phyloP scores from a whole-genome alignment of 1,140 invertebrate species.

The Whitmania pigra region DNA sequence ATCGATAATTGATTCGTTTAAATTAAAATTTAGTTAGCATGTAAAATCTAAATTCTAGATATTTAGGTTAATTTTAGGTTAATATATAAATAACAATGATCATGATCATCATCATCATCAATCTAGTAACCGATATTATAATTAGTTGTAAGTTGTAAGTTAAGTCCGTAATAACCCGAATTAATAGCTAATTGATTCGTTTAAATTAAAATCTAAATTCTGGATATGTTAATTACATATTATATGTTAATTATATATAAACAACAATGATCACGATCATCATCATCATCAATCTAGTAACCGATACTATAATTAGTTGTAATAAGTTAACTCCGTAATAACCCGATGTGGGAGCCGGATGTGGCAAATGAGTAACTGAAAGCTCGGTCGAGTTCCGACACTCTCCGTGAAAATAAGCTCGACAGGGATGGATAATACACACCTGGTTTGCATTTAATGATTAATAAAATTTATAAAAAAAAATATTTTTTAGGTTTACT shows the following conservation, averaged over 20 bases:
- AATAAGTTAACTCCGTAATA: conserved; percentile 24
- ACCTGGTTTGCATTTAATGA: conserved; percentile 30
- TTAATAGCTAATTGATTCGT: too few relatives aligned
- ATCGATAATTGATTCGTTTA: too few relatives aligned
- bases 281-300: background rate
- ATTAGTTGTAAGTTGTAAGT: too few relatives aligned
- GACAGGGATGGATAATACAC: conserved; percentile 62
- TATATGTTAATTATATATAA: background rate
- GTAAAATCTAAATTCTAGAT: background rate
- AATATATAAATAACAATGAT: background rate
- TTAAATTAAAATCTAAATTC: conserved; percentile 1
- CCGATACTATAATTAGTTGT: too few relatives aligned
- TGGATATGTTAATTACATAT: background rate
- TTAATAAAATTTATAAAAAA: too few relatives aligned
- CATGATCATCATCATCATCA: background rate
- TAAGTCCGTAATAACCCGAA: conserved; percentile 39
- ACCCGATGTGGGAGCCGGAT: conserved; percentile 50
- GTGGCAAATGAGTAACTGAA: conserved; percentile 58
- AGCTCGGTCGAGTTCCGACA: conserved; percentile 53
- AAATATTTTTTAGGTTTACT: too few relatives aligned
- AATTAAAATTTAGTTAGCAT: background rate
- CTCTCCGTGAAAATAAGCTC: conserved; percentile 55
- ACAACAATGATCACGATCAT: background rate
- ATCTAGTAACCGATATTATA: background rate
- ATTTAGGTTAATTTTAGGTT: background rate